Percentiles rank a stretch among this genome's conserved stretches.
Conservation (phyloP, 2,113 vertebrate species). For the Leucoraja erinaceus region DNA sequence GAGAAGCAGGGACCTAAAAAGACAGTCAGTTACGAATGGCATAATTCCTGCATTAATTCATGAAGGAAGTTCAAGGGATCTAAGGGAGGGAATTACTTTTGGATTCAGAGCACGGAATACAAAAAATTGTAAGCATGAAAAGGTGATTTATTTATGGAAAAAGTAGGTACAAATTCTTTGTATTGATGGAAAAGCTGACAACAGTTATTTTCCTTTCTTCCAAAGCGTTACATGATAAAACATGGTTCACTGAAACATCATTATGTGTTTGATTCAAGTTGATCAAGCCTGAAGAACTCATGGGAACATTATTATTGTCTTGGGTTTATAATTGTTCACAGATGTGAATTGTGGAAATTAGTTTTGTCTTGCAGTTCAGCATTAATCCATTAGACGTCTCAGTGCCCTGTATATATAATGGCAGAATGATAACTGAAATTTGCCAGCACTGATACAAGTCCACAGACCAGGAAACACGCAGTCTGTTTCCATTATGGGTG, state of each 20-base stretch:
- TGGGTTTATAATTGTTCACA: neutral
- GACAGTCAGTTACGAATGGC: neutral
- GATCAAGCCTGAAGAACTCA: neutral
- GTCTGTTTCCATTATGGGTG: neutral
- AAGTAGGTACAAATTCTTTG: neutral
- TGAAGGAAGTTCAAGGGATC: too few relatives aligned
- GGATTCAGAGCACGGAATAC: neutral
- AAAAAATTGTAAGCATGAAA: too few relatives aligned
- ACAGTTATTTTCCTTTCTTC: neutral
- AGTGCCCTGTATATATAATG: neutral
- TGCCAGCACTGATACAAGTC: neutral
- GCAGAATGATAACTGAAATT: neutral
- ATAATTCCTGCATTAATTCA: neutral
- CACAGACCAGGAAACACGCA: neutral
- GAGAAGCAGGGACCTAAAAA: neutral
- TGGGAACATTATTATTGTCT: constrained; percentile 6
- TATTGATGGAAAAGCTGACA: neutral
- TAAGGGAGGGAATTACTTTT: neutral
- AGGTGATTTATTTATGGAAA: neutral
- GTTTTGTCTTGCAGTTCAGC: constrained; percentile 6
- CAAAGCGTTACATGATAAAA: neutral
- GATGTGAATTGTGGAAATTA: neutral
- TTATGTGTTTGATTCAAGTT: constrained; percentile 9
- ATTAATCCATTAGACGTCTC: constrained; percentile 12
- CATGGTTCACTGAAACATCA: neutral